A percentile compares a stretch with the other conserved stretches of the same genome.
Conservation (phyloP, 2,113 vertebrate genomes). For the Boulengerochromis microlepis region DNA sequence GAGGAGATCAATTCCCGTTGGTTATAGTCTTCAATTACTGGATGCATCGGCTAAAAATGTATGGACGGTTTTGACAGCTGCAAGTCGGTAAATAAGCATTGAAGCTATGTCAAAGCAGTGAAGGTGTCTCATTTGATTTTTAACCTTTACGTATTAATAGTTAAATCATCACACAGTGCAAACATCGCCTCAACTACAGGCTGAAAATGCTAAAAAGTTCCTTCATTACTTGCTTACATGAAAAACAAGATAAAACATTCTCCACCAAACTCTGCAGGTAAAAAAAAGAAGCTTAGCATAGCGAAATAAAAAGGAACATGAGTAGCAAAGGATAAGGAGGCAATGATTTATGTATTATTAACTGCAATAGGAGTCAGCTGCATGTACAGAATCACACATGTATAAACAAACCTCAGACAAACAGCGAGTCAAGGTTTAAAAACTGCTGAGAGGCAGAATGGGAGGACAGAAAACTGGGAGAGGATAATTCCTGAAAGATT, state of each 20-base stretch:
- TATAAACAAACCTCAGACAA: conserved; percentile 15
- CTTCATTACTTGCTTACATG: not conserved
- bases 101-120: not conserved
- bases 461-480: not conserved
- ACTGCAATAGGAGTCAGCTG: not conserved
- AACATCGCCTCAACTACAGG: not conserved
- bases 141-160: not conserved
- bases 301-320: not conserved
- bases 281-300: not conserved
- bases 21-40: not conserved
- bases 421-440: not conserved
- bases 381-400: conserved; percentile 15
- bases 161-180: not conserved
- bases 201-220: not conserved
- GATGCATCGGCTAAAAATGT: not conserved
- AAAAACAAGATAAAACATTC: not conserved
- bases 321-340: not conserved
- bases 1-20: not conserved
- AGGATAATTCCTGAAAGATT: conserved; percentile 27
- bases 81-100: not conserved
- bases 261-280: not conserved
- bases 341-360: not conserved
- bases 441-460: conserved; percentile 33
- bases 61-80: not conserved
- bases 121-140: not conserved